These are phyloP conservation scores for Micrasema longulum DNA, from an alignment of 1,140 invertebrate species.

Conservation along the genomic window DNA sequence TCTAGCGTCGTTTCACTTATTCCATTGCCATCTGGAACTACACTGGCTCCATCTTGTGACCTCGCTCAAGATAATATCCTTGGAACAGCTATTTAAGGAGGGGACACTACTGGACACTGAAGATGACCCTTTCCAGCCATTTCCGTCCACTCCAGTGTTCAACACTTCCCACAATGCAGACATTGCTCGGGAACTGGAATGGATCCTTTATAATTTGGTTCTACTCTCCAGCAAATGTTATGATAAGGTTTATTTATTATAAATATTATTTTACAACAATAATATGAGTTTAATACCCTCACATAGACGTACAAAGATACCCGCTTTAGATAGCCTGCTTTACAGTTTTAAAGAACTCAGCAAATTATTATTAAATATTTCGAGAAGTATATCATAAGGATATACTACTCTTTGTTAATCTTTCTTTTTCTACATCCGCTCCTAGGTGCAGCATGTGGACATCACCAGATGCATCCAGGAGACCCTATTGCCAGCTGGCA, in stretches of 20 bases:
- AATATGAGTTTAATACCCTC: too few species aligned
- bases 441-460: too few species aligned
- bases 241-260: slow-evolving; percentile 46
- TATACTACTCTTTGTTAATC: too few species aligned
- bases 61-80: slow-evolving; percentile 24
- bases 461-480: too few species aligned
- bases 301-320: too few species aligned
- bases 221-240: slow-evolving; percentile 46
- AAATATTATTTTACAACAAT: slow-evolving; percentile 13
- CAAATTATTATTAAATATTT: too few species aligned
- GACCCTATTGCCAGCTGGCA: too few species aligned
- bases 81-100: slow-evolving; percentile 38
- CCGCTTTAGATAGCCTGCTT: too few species aligned
- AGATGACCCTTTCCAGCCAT: slow-evolving; percentile 9
- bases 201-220: slow-evolving; percentile 52
- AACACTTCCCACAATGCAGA: slow-evolving; percentile 40
- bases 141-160: background rate
- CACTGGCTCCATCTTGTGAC: slow-evolving; percentile 46
- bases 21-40: slow-evolving; percentile 48
- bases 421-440: too few species aligned
- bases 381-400: too few species aligned
- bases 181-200: slow-evolving; percentile 48
- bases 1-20: slow-evolving; percentile 49
- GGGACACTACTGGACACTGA: slow-evolving; percentile 39
- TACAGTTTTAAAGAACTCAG: too few species aligned